phyloP scores from a whole-genome alignment of 2,797 vertebrate species.

The Enteromius trimaculatus region DNA sequence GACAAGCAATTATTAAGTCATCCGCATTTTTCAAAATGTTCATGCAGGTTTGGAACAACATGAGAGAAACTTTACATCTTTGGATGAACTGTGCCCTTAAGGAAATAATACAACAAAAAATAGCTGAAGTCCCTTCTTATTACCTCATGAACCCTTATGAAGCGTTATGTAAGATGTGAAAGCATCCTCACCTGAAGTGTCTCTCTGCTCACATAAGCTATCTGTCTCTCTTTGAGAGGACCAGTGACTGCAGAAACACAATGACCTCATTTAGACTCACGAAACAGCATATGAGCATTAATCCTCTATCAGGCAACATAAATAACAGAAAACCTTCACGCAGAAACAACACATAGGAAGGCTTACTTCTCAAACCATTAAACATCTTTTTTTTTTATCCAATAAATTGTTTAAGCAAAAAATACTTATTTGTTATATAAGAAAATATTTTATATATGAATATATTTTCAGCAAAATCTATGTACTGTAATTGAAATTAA shows the following conservation, averaged over 20 bases:
- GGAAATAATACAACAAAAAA: background rate
- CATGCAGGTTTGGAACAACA: background rate
- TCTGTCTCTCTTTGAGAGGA: conserved; percentile 88
- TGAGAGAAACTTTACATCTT: background rate
- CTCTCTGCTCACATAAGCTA: conserved; percentile 88
- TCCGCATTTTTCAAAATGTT: background rate
- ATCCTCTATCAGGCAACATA: conserved; percentile 32
- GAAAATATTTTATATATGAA: background rate
- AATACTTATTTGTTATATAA: no score
- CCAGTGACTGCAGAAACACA: conserved; percentile 80
- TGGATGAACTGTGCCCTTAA: background rate
- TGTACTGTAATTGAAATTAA: background rate
- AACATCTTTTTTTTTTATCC: background rate
- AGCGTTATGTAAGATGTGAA: background rate
- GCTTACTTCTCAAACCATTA: background rate
- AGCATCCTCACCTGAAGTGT: conserved; percentile 82
- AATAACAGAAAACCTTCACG: conserved; percentile 3
- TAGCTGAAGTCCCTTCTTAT: background rate
- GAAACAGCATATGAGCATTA: background rate
- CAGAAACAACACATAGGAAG: background rate
- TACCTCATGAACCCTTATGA: background rate
- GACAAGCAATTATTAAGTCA: background rate
- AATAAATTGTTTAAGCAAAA: background rate
- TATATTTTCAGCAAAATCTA: background rate
- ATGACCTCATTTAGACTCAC: conserved; percentile 25